phyloP scores from a whole-genome alignment of 2,888 invertebrate species.

The Apodemia zela region DNA sequence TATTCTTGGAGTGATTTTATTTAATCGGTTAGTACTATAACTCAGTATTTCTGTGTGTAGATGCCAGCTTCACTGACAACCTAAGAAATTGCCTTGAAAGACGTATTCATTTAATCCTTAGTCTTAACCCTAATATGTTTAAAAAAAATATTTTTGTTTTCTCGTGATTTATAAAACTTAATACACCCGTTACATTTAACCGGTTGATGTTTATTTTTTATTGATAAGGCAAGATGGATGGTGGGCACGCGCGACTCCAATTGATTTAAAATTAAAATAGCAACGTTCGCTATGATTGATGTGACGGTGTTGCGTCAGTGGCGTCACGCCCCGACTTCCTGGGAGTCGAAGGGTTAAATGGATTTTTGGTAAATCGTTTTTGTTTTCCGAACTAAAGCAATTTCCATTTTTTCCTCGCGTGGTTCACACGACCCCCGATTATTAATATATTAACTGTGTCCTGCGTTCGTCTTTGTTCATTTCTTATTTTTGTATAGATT shows the following conservation, averaged over 20 bases:
- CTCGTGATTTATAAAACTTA: background rate
- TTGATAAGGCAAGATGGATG: conserved; percentile 75
- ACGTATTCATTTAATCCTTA: too few relatives aligned
- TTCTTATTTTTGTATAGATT: too few relatives aligned
- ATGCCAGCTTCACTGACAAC: too few relatives aligned
- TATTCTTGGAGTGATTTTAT: too few relatives aligned
- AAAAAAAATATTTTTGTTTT: too few relatives aligned
- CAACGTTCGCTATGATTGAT: conserved; percentile 56
- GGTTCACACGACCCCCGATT: background rate
- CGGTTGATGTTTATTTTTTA: conserved; percentile 37
- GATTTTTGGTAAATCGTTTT: conserved; percentile 45
- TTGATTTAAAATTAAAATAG: conserved; percentile 75
- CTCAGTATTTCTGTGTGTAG: too few relatives aligned
- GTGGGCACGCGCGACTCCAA: conserved; percentile 65
- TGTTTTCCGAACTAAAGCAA: conserved; percentile 8
- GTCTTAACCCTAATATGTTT: too few relatives aligned
- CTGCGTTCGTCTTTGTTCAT: too few relatives aligned
- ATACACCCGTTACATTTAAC: conserved; percentile 26
- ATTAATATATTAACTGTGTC: background rate
- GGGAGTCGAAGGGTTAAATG: conserved; percentile 58
- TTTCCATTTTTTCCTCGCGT: background rate
- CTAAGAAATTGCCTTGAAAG: too few relatives aligned
- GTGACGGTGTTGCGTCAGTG: conserved; percentile 36
- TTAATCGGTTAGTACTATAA: too few relatives aligned
- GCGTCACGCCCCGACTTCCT: conserved; percentile 60